Base-by-base conservation (phyloP, 2,113 vertebrate genomes). In the Myotis lucifugus region DNA sequence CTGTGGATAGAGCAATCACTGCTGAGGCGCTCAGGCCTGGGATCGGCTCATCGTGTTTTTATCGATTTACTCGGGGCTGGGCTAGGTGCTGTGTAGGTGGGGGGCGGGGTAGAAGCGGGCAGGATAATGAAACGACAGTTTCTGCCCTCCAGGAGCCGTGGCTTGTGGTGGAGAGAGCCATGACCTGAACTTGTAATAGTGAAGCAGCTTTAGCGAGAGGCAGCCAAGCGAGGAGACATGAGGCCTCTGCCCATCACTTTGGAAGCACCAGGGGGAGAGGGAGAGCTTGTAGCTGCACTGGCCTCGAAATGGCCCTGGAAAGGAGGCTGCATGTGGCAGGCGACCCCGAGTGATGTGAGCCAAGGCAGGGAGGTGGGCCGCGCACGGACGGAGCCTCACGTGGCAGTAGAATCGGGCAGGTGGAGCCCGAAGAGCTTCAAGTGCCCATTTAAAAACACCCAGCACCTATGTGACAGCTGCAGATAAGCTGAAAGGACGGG, bases 1-100 rank as follows among this genome's bases (percentile, higher is more conserved):
- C 99, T 99, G 92, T 0, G 3, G 91, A 96, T 9, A 98, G 69
- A 91, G 0, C 0, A 0, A 3, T 97, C 90, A 96, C 15, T 29
- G 48, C 8, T 1, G 1, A 29, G 81, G 32, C 0, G 3, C 66
- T 27, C 3, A 13, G n/a, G 37, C 74, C 88, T 27, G 32, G 48
- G 56, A 37, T 13, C 32, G 0, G 11, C 69, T 59, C 32, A 15
- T 21, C 1, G 21, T 2, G 8, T 6, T 83, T 76, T 59, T 6
- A 64, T 79, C 37, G 32, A 59, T 66, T 23, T n/a, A 8, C 29
- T 72, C 23, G 5, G 34, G 19, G 21, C 52, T 37, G 70, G 46
- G 59, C 56, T 21, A 25, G 83, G 69, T 21, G 17, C 54, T 6
- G 10, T 14, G 66, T 1, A 7, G 8, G 2, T 12, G 76, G 52